These are phyloP conservation scores for Apostichopus parvimensis DNA, from an alignment of 35 echinoderm and acorn worm species.

Conservation along the genomic window DNA sequence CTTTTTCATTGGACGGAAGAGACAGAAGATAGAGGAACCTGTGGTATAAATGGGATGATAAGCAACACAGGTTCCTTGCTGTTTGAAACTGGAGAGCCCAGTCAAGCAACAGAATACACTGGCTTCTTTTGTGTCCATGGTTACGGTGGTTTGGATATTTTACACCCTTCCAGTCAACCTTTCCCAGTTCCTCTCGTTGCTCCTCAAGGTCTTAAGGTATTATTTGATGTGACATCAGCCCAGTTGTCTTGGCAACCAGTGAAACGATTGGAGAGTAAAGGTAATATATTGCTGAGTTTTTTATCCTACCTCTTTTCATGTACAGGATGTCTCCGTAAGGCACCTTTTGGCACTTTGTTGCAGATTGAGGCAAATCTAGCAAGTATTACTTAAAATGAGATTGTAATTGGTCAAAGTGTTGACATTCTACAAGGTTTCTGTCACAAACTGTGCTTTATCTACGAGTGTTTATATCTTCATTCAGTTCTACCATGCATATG, in stretches of 20 bases:
- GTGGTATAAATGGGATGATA: background rate
- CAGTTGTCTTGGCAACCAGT: slow-evolving; percentile 65
- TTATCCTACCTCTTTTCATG: too few species aligned
- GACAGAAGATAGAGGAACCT: background rate
- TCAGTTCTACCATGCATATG: too few species aligned
- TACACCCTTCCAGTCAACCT: slow-evolving; percentile 67
- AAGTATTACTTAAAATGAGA: too few species aligned
- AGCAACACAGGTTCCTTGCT: slow-evolving; percentile 19
- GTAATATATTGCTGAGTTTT: slow-evolving; percentile 23
- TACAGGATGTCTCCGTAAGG: too few species aligned
- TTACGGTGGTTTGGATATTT: slow-evolving; percentile 68
- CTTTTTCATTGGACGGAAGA: slow-evolving; percentile 14
- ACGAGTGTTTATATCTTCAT: too few species aligned
- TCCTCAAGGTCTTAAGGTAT: slow-evolving; percentile 60
- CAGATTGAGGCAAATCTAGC: too few species aligned
- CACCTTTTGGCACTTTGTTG: too few species aligned
- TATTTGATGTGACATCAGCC: slow-evolving; percentile 63
- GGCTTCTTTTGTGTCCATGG: slow-evolving; percentile 46
- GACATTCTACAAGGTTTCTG: too few species aligned
- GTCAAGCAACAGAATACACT: background rate
- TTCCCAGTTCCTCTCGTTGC: slow-evolving; percentile 63
- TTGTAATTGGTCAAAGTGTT: too few species aligned
- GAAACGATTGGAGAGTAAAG: slow-evolving; percentile 51
- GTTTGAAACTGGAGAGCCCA: background rate
- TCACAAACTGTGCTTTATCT: too few species aligned